Base-by-base conservation (phyloP, 2,888 invertebrate species). In the Epistrophe grossulariae region DNA sequence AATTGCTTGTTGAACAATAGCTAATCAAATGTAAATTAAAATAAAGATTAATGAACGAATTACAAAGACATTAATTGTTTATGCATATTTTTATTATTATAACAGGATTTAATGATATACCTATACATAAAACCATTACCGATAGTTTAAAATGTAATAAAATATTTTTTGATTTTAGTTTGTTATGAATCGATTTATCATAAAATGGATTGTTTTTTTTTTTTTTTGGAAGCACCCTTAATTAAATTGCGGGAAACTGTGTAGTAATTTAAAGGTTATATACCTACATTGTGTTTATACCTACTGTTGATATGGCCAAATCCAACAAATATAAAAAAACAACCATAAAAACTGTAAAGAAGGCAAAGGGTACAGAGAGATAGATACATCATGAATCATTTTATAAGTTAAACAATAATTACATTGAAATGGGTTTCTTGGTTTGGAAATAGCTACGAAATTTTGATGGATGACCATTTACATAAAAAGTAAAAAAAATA, bases 141-240 rank as follows among this genome's bases (percentile, higher is more conserved):
- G 40, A 43, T 43, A 43, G 43, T 19, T 62, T 62, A 43, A 62
- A 62, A 43, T 40, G 40, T 62, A 62, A 62, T 62, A 24, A 40
- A 43, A 19, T 4, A n/a, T n/a, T n/a, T n/a, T 15, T 62, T 15
- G 40, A 62, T 40, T 43, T 43, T 11, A 43, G 43, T 62, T 62
- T 43, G 43, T 62, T 62, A 62, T 62, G 62, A 62, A 62, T 43
- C 43, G 62, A 62, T 62, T 62, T 43, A 62, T 62, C 62, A 62
- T 17, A n/a, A 19, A 10, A 24, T 24, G 24, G 24, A 57, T 35
- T 35, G 9, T 11, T n/a, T n/a, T 28, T 7, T 28, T 35, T 17
- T n/a, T 9, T 57, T 17, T n/a, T 40, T 40, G 19, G 62, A 15
- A 62, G 62, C 62, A 43, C 40, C 40, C 62, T 24, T 60, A 38